phyloP scores from a whole-genome alignment of 2,888 invertebrate species.

The Ophraella communa region DNA sequence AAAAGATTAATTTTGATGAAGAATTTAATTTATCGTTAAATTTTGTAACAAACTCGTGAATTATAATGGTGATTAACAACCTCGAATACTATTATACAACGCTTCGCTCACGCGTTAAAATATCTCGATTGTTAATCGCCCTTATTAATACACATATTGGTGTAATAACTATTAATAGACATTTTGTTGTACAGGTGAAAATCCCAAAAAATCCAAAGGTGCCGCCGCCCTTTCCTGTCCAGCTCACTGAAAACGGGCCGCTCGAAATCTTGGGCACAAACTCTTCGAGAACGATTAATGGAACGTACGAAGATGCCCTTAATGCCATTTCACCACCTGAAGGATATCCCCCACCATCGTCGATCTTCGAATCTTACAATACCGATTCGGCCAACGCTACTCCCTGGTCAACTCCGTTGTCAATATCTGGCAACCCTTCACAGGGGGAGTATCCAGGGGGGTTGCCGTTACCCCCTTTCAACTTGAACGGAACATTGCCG shows the following conservation, averaged over 20 bases:
- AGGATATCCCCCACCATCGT: conserved; percentile 47
- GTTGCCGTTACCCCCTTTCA: conserved; percentile 65
- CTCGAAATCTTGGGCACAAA: conserved; percentile 85
- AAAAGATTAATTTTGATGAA: too few relatives aligned
- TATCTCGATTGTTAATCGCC: too few relatives aligned
- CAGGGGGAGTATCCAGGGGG: conserved; percentile 54
- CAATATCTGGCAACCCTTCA: conserved; percentile 68
- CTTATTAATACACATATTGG: too few relatives aligned
- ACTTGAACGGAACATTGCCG: conserved; percentile 56
- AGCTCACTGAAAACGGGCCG: conserved; percentile 84
- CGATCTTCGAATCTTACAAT: conserved; percentile 65
- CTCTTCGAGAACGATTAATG: conserved; percentile 75
- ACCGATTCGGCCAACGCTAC: conserved; percentile 71
- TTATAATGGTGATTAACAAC: too few relatives aligned
- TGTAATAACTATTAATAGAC: too few relatives aligned
- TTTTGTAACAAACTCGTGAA: too few relatives aligned
- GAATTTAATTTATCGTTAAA: too few relatives aligned
- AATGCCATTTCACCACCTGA: conserved; percentile 58
- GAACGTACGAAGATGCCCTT: conserved; percentile 63
- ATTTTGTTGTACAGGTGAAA: conserved; percentile 64
- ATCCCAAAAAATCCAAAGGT: conserved; percentile 82
- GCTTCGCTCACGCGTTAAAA: too few relatives aligned
- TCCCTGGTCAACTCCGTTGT: conserved; percentile 70
- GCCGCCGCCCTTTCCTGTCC: conserved; percentile 93
- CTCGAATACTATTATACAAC: too few relatives aligned